Conservation (phyloP, 2,113 vertebrate species). For the Nothocercus nigrocapillus region DNA sequence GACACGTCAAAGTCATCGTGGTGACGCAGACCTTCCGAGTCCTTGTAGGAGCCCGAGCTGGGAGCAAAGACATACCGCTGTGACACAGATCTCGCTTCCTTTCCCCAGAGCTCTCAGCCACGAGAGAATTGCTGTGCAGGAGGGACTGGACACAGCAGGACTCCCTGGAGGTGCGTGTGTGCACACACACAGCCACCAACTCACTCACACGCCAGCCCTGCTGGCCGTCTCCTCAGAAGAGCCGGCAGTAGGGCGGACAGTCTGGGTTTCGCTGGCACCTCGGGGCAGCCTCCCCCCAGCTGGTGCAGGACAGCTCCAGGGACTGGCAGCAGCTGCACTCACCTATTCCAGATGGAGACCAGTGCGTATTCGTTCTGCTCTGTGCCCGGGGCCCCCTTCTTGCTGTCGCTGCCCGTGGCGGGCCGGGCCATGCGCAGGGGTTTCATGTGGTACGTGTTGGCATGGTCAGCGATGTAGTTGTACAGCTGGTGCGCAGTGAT, state of each 20-base stretch:
- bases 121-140: background rate
- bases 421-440: conserved; percentile 92
- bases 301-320: background rate
- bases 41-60: conserved; percentile 95
- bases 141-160: background rate
- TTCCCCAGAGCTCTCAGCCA: background rate
- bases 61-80: background rate
- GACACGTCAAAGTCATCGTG: conserved; percentile 98
- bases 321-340: background rate
- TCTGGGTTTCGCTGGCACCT: background rate
- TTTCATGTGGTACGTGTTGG: conserved; percentile 95
- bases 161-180: background rate
- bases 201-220: background rate
- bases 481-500: conserved; percentile 97
- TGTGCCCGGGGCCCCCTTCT: conserved; percentile 79
- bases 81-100: background rate
- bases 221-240: background rate
- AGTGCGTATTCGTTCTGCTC: conserved; percentile 94
- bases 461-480: conserved; percentile 96
- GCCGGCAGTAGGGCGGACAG: background rate
- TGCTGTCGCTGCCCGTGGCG: conserved; percentile 72
- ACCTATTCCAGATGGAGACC: conserved; percentile 97
- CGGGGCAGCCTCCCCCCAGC: background rate
- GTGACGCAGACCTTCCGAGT: conserved; percentile 92
- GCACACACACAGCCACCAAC: background rate